These are phyloP conservation scores for Neodiprion fabricii DNA, from an alignment of 1,140 invertebrate species.

Conservation along the genomic window DNA sequence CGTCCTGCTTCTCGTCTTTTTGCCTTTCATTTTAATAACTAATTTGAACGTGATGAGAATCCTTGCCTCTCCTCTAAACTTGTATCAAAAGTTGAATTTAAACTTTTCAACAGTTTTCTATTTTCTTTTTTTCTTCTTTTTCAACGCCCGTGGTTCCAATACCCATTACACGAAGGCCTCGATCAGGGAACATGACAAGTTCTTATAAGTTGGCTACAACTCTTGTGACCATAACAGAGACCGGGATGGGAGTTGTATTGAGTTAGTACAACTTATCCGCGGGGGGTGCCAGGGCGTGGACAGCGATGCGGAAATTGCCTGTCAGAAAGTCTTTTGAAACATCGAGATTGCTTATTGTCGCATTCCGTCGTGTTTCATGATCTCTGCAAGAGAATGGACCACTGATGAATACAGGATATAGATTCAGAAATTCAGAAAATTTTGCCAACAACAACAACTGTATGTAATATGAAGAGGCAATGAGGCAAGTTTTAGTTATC, in stretches of 20 bases:
- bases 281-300: not conserved
- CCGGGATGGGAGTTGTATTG: not conserved
- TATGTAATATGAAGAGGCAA: no score
- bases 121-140: not conserved
- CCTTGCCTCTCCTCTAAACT: slow-evolving; percentile 1
- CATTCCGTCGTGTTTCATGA: not conserved
- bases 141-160: slow-evolving; percentile 2
- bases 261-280: slow-evolving; percentile 3
- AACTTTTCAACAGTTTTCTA: not conserved
- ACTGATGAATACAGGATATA: not conserved
- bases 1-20: not conserved
- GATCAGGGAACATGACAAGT: slow-evolving; percentile 7
- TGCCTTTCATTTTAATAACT: not conserved
- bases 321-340: slow-evolving; percentile 1
- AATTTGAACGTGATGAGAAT: slow-evolving; percentile 3
- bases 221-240: not conserved
- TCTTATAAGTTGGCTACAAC: slow-evolving; percentile 1
- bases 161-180: slow-evolving; percentile 3
- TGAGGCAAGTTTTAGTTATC: no score
- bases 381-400: not conserved
- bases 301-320: slow-evolving; percentile 6
- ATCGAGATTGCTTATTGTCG: not conserved
- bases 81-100: slow-evolving; percentile 6
- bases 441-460: no score
- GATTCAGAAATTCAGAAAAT: not conserved